phyloP scores from a whole-genome alignment of 2,113 vertebrate genomes.

The Callospermophilus lateralis region DNA sequence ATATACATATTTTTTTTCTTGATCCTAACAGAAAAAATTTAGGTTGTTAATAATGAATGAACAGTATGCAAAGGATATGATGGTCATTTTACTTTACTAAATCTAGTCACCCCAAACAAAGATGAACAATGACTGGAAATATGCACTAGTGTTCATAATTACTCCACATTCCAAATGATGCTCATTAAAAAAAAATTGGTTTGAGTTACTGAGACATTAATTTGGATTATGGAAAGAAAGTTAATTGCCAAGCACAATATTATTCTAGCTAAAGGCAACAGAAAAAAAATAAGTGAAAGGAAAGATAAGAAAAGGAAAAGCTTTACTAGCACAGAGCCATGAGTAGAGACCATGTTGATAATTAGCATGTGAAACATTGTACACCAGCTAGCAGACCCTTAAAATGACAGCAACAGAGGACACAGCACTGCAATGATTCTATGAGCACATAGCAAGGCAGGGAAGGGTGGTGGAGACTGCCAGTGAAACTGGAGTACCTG shows the following conservation, averaged over 20 bases:
- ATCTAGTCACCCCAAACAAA: constrained; percentile 57
- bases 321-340: constrained; percentile 57
- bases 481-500: constrained; percentile 82
- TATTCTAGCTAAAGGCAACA: constrained; percentile 71
- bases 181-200: constrained; percentile 52
- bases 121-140: constrained; percentile 57
- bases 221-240: constrained; percentile 69
- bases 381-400: constrained; percentile 85
- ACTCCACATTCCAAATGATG: constrained; percentile 71
- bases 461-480: constrained; percentile 64
- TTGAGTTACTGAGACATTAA: constrained; percentile 64
- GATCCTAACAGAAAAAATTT: not conserved
- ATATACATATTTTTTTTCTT: not conserved
- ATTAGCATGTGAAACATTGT: constrained; percentile 46
- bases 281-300: not conserved
- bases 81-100: constrained; percentile 70
- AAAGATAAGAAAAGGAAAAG: constrained; percentile 44
- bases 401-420: constrained; percentile 88
- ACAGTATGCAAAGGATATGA: constrained; percentile 71
- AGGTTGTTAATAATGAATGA: not conserved
- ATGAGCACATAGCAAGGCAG: constrained; percentile 84
- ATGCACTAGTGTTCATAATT: constrained; percentile 40
- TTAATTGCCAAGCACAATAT: constrained; percentile 64
- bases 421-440: constrained; percentile 90
- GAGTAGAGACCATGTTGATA: not conserved